Evolutionary conservation across 2,113 vertebrate genomes (phyloP).

Genomic region (human): GRCh38 chr19:56866501-56867000

Average conservation of each 20-base stretch:
- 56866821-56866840: no score
- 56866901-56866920: background rate
- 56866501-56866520: no score
- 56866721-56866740: background rate
- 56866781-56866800: background rate
- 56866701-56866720: conserved; percentile 61
- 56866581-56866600: background rate
- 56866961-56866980: background rate
- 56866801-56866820: background rate
- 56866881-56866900: background rate
- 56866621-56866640: background rate
- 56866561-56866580: background rate
- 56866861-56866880: background rate
- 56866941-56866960: background rate
- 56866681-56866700: conserved; percentile 22
- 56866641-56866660: conserved; percentile 12
- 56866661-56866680: background rate
- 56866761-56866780: background rate
- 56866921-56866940: background rate
- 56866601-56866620: background rate
- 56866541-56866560: no score
- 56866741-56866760: conserved; percentile 2
- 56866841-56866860: background rate
- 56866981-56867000: background rate
- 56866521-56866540: no score